These are phyloP conservation scores for Siphamia tubifer DNA, from an alignment of 2,113 vertebrate genomes.

Conservation along the genomic window DNA sequence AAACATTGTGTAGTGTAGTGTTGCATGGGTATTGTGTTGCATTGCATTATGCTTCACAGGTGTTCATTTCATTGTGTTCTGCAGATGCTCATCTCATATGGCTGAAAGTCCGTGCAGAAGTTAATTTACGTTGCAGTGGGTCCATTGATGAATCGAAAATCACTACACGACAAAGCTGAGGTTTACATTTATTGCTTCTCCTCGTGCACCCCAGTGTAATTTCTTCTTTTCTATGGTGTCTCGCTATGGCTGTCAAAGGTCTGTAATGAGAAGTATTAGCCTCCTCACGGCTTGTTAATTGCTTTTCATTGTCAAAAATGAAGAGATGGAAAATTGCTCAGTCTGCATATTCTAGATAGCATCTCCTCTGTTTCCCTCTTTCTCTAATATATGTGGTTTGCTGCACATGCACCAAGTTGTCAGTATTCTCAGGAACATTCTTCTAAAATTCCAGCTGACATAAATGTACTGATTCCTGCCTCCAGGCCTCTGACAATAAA, in stretches of 20 bases:
- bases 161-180: slow-evolving; percentile 13
- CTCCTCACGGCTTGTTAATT: slow-evolving; percentile 64
- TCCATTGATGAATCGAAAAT: slow-evolving; percentile 16
- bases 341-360: slow-evolving; percentile 57
- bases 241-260: slow-evolving; percentile 43
- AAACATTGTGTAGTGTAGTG: neutral
- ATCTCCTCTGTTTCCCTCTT: slow-evolving; percentile 28
- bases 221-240: slow-evolving; percentile 43
- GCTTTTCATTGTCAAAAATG: slow-evolving; percentile 70
- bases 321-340: slow-evolving; percentile 55
- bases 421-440: slow-evolving; percentile 19
- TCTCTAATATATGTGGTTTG: slow-evolving; percentile 3
- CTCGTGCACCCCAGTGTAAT: slow-evolving; percentile 27
- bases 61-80: neutral
- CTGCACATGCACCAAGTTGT: slow-evolving; percentile 9
- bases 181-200: slow-evolving; percentile 25
- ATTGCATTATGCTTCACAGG: neutral
- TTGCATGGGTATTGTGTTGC: neutral
- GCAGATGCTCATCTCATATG: neutral
- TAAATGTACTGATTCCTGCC: slow-evolving; percentile 15
- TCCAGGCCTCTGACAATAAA: neutral
- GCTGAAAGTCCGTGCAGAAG: neutral
- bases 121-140: slow-evolving; percentile 1
- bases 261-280: slow-evolving; percentile 55
- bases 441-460: neutral